Evolutionary conservation across 2,113 vertebrate genomes (phyloP).

Genomic region (Muntiacus muntjak): DNA sequence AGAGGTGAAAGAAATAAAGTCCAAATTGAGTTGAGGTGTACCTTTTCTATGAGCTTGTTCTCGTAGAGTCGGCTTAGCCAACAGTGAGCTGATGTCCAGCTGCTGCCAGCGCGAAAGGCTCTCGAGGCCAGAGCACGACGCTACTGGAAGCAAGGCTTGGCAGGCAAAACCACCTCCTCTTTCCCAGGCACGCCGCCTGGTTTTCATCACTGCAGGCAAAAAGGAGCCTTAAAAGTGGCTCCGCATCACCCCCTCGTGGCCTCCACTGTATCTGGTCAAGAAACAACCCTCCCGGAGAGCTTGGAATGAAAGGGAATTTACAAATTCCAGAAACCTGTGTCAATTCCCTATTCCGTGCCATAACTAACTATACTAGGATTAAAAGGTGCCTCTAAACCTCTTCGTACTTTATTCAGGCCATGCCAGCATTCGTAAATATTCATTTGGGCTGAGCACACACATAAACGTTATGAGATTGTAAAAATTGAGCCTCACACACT

Average conservation of each 20-base stretch:
- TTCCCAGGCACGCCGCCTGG: neutral
- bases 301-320: neutral
- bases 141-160: neutral
- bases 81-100: neutral
- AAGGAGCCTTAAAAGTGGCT: neutral
- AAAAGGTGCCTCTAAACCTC: neutral
- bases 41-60: neutral
- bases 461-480: neutral
- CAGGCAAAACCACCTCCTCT: neutral
- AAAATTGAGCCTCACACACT: neutral
- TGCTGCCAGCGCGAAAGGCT: neutral
- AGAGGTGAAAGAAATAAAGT: neutral
- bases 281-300: neutral
- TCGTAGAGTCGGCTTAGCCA: neutral
- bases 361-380: neutral
- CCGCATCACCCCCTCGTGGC: slow-evolving; percentile 42
- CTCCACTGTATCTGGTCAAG: neutral
- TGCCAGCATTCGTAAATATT: neutral
- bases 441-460: neutral
- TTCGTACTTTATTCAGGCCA: neutral
- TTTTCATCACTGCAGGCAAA: neutral
- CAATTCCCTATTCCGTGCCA: neutral
- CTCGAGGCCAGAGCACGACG: neutral
- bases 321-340: neutral
- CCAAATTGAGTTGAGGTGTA: neutral